Evolutionary conservation across 2,113 vertebrate genomes (phyloP).

Genomic region (Pionites leucogaster): DNA sequence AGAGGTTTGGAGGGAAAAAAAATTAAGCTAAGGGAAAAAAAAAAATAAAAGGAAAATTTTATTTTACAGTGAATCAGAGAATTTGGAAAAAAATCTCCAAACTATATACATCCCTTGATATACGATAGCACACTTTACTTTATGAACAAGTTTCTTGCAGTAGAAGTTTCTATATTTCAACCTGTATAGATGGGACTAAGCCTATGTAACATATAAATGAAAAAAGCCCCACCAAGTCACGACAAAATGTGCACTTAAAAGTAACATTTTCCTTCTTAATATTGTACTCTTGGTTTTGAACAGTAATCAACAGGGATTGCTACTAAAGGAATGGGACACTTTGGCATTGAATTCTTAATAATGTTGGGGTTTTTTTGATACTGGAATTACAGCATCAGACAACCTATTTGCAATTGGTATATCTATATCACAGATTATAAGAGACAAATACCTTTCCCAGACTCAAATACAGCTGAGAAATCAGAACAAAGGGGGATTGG

Average conservation of each 20-base stretch:
- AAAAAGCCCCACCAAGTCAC: background rate
- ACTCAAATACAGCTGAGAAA: background rate
- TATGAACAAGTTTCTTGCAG: background rate
- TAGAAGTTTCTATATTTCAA: background rate
- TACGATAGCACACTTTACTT: background rate
- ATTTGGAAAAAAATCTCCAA: background rate
- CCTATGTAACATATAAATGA: background rate
- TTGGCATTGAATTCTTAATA: background rate
- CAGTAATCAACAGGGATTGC: background rate
- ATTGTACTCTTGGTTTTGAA: background rate
- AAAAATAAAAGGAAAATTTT: background rate
- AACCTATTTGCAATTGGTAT: background rate
- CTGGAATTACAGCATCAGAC: background rate
- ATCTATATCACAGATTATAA: background rate
- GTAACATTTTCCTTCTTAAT: background rate
- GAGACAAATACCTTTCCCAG: background rate
- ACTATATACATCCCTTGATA: background rate
- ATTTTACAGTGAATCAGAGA: background rate
- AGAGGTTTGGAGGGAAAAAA: background rate
- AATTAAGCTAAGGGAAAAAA: background rate
- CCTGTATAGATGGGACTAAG: background rate
- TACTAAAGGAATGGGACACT: background rate
- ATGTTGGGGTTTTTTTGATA: accelerated
- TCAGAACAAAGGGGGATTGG: background rate
- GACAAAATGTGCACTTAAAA: background rate